Percentiles rank a stretch among this genome's conserved stretches.
phyloP scores from a whole-genome alignment of 2,797 vertebrate species.

The Helicolenus hilgendorfi region DNA sequence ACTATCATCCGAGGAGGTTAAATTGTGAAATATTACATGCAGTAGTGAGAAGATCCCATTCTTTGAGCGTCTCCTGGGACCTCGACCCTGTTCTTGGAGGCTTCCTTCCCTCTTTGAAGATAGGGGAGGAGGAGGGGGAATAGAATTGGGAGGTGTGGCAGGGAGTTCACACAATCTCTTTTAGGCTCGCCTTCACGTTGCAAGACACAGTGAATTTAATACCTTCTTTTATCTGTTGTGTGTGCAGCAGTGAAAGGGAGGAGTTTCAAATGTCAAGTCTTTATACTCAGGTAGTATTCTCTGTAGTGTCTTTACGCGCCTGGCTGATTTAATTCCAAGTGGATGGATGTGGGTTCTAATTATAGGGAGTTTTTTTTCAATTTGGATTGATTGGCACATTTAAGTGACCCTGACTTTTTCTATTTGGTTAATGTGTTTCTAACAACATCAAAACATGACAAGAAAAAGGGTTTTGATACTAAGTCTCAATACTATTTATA shows the following conservation, averaged over 20 bases:
- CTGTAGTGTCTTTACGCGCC: slow-evolving; percentile 4
- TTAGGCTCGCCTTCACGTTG: slow-evolving; percentile 53
- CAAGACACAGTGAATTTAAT: slow-evolving; percentile 67
- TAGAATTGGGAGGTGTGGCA: slow-evolving; percentile 68
- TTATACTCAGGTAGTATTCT: slow-evolving; percentile 41
- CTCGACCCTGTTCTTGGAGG: slow-evolving; percentile 52
- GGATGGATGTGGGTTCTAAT: slow-evolving; percentile 19
- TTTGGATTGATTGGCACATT: background rate
- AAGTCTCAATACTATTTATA: background rate
- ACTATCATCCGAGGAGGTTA: slow-evolving; percentile 85
- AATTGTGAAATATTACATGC: slow-evolving; percentile 85
- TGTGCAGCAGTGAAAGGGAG: slow-evolving; percentile 55
- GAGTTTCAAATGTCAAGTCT: slow-evolving; percentile 68
- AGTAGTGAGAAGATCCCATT: slow-evolving; percentile 63
- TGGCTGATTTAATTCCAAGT: slow-evolving; percentile 25
- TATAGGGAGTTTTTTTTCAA: background rate
- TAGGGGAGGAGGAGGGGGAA: slow-evolving; percentile 41
- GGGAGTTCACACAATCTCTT: slow-evolving; percentile 59
- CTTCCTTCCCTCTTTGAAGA: slow-evolving; percentile 71
- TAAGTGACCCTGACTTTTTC: background rate
- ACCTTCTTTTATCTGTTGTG: slow-evolving; percentile 67
- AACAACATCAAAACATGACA: background rate
- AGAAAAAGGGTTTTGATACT: background rate
- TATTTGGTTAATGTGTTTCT: background rate
- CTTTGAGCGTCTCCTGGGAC: slow-evolving; percentile 66